Percentiles rank a stretch among this genome's conserved stretches.
phyloP scores from a whole-genome alignment of 2,888 invertebrate species.

The Clostera curtula region DNA sequence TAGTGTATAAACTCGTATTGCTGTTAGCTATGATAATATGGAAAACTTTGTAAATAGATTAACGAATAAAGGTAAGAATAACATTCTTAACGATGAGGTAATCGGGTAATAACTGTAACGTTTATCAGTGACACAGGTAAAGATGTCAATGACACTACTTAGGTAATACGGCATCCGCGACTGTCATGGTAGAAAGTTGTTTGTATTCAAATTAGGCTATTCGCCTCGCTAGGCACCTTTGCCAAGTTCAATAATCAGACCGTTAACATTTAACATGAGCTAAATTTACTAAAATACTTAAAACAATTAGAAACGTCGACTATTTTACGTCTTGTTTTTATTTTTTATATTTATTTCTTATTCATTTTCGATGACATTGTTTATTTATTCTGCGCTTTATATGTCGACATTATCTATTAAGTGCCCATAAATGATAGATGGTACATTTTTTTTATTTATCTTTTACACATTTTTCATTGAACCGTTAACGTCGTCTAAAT shows the following conservation, averaged over 20 bases:
- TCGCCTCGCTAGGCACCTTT: conserved; percentile 14
- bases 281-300: conserved; percentile 6
- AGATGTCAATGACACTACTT: conserved; percentile 38
- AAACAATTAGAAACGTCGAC: conserved; percentile 1
- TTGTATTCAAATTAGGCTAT: conserved; percentile 46
- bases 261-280: conserved; percentile 5
- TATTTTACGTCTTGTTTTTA: not conserved
- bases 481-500: too few relatives aligned
- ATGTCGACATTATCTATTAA: too few relatives aligned
- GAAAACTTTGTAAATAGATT: too few relatives aligned
- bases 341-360: conserved; percentile 1
- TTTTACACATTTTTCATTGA: too few relatives aligned
- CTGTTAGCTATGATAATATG: too few relatives aligned
- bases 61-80: too few relatives aligned
- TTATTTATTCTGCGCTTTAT: too few relatives aligned
- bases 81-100: not conserved
- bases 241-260: conserved; percentile 14
- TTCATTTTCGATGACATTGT: too few relatives aligned
- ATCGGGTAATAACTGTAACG: not conserved
- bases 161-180: conserved; percentile 27
- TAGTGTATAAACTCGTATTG: too few relatives aligned
- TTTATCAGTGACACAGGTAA: conserved; percentile 15
- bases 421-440: too few relatives aligned
- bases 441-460: too few relatives aligned
- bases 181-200: conserved; percentile 40